These are phyloP conservation scores for Brevimyrus niger DNA, from an alignment of 2,113 vertebrate genomes.

Conservation along the genomic window DNA sequence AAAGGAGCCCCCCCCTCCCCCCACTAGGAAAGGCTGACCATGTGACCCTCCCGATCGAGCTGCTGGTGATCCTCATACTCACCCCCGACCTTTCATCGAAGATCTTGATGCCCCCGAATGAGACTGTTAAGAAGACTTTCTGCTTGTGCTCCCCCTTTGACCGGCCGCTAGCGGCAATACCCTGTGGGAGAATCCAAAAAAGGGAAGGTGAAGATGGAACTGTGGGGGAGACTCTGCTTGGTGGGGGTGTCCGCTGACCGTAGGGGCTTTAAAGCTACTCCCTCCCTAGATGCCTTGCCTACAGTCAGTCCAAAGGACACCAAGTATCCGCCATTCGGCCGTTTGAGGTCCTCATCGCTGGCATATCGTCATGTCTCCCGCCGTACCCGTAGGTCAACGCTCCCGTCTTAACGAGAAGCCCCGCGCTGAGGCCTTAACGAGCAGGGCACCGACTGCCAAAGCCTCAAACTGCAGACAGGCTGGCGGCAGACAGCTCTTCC, in stretches of 20 bases:
- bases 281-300: neutral
- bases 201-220: constrained; percentile 13
- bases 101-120: constrained; percentile 98
- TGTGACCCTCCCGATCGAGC: neutral
- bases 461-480: neutral
- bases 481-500: neutral
- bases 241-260: neutral
- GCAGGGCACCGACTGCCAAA: neutral
- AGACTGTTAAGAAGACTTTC: constrained; percentile 94
- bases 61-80: constrained; percentile 52
- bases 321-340: neutral
- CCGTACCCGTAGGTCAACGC: neutral
- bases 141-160: constrained; percentile 98
- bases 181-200: constrained; percentile 62
- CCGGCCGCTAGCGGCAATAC: constrained; percentile 81
- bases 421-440: neutral
- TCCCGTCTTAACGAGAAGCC: neutral
- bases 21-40: neutral
- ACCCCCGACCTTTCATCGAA: constrained; percentile 98
- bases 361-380: neutral
- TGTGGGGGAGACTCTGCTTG: neutral
- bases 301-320: neutral
- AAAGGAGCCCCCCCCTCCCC: too few species aligned
- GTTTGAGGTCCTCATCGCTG: neutral
- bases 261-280: neutral